phyloP scores from a whole-genome alignment of 2,113 vertebrate species.

The Heterotis niloticus region DNA sequence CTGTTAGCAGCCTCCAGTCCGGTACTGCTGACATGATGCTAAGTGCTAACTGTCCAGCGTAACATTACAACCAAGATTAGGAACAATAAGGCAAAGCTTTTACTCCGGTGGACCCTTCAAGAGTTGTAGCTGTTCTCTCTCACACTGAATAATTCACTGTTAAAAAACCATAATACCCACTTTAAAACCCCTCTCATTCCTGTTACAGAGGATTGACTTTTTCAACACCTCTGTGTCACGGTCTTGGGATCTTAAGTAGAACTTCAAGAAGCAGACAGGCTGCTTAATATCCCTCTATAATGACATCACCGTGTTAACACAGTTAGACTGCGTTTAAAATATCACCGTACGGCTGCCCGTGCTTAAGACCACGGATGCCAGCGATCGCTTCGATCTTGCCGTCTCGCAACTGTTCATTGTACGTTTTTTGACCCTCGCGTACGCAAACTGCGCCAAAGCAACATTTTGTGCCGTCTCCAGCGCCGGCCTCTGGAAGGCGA shows the following conservation, averaged over 20 bases:
- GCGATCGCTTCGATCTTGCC: no score
- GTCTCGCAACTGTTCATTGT: no score
- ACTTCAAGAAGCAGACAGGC: conserved; percentile 1
- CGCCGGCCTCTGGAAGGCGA: background rate
- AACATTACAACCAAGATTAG: conserved; percentile 57
- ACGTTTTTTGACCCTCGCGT: no score
- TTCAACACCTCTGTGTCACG: background rate
- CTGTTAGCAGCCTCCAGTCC: conserved; percentile 12
- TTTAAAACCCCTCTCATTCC: conserved; percentile 69
- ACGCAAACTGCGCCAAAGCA: background rate
- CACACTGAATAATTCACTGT: conserved; percentile 79
- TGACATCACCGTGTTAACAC: background rate
- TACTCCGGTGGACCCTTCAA: conserved; percentile 51
- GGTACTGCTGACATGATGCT: conserved; percentile 35
- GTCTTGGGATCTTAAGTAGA: background rate
- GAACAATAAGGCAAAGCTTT: conserved; percentile 39
- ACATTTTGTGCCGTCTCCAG: background rate
- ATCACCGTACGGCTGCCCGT: no score
- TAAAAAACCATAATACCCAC: conserved; percentile 65
- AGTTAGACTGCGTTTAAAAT: no score
- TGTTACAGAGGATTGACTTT: conserved; percentile 73
- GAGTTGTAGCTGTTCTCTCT: conserved; percentile 59
- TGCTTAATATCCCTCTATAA: background rate
- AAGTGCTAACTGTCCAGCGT: conserved; percentile 59
- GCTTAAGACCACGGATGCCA: no score